Base-by-base conservation (phyloP, 2,797 vertebrate species). In the Myotis pilosus region DNA sequence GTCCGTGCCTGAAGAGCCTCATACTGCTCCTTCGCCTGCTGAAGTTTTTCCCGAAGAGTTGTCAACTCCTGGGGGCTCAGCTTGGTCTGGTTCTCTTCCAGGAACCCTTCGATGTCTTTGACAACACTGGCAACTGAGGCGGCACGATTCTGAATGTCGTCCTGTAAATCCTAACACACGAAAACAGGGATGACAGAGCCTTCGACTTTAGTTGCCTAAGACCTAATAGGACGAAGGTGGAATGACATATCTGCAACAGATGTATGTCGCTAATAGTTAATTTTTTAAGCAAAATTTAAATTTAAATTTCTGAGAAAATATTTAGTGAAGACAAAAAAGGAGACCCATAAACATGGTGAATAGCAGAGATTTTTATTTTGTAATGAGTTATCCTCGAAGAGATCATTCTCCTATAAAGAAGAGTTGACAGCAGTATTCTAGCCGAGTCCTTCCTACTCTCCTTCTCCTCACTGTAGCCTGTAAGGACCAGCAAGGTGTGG, bases 61-160 rank as follows among this genome's bases (percentile, higher is more conserved):
- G 92, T 97, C 96, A 98, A 81, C 62, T 98, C 98, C 20, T 87
- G 78, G 0, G 96, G 98, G 16, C 98, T 97, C 81, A 99, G 98
- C 97, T 98, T 98, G 0, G 93, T 96, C 97, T 98, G 96, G 98
- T 99, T 98, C 98, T 99, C 99, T 25, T 99, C 98, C 97, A 99
- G 93, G 28, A 99, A 99, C 85, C 99, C 99, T 97, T 99, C 99
- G 0, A 98, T 98, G 2, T 98, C 98, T 96, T 99, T 99, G 83
- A 99, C 98, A 57, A 99, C 83, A 16, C 98, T 98, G 3, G 98
- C 97, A 0, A 99, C 98, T 57, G 98, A 98, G 51, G 99, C 97
- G 0, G 97, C 98, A 96, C 98, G 99, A 87, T 96, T 98, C 97
- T 99, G 98, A 87, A 99, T 98, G 94, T 98, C 98, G 51, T 98